Evolutionary conservation across 2,888 invertebrate genomes (phyloP).

Genomic region (Acanthacorydalis orientalis): DNA sequence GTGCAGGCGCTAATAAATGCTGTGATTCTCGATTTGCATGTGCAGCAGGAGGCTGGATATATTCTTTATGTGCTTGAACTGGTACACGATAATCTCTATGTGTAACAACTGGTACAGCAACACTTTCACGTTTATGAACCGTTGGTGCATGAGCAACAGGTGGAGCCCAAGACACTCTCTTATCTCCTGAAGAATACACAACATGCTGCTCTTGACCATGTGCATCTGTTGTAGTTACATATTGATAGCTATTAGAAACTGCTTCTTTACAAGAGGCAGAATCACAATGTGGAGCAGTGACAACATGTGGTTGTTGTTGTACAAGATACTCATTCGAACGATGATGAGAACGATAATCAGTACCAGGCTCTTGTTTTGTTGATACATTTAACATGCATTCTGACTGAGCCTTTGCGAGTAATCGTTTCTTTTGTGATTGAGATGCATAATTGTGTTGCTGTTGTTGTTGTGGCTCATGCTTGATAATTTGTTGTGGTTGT

Average conservation of each 20-base stretch:
- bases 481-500: slow-evolving; percentile 27
- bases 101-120: slow-evolving; percentile 23
- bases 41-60: slow-evolving; percentile 40
- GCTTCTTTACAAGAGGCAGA: slow-evolving; percentile 31
- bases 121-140: slow-evolving; percentile 21
- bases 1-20: slow-evolving; percentile 35
- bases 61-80: slow-evolving; percentile 34
- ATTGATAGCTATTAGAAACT: slow-evolving; percentile 27
- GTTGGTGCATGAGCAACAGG: slow-evolving; percentile 26
- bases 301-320: slow-evolving; percentile 12
- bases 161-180: slow-evolving; percentile 39
- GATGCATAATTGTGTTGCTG: slow-evolving; percentile 25
- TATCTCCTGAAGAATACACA: slow-evolving; percentile 32
- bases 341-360: slow-evolving; percentile 28
- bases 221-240: slow-evolving; percentile 26
- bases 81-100: slow-evolving; percentile 24
- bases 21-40: slow-evolving; percentile 37
- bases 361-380: slow-evolving; percentile 43
- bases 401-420: slow-evolving; percentile 73
- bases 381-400: slow-evolving; percentile 45
- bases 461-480: slow-evolving; percentile 34
- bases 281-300: slow-evolving; percentile 20
- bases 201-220: slow-evolving; percentile 31
- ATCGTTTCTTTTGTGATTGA: slow-evolving; percentile 76
- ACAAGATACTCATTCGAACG: slow-evolving; percentile 20